Conservation (phyloP, 1,140 invertebrate genomes). For the Polyergus mexicanus region DNA sequence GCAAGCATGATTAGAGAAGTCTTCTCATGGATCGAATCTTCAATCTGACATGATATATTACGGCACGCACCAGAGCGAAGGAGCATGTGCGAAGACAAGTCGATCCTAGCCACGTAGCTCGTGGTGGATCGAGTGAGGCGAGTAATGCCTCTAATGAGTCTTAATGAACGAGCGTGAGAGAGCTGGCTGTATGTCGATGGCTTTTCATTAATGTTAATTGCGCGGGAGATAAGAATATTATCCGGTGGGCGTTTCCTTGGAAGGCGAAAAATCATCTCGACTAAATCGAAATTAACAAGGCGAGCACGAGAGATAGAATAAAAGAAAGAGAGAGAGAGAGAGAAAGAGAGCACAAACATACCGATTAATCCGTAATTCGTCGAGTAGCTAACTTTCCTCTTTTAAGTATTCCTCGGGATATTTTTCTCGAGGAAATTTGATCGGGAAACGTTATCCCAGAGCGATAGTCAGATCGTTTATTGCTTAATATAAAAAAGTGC, state of each 20-base stretch:
- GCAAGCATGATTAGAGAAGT: slow-evolving; percentile 29
- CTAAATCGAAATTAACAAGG: slow-evolving; percentile 47
- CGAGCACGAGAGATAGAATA: not conserved
- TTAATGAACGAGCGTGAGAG: slow-evolving; percentile 76
- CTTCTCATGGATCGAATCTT: slow-evolving; percentile 2
- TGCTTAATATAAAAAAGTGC: not conserved
- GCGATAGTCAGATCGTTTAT: not conserved
- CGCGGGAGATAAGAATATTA: slow-evolving; percentile 50
- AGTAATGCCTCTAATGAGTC: slow-evolving; percentile 66
- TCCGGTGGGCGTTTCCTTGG: not conserved
- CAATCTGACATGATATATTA: slow-evolving; percentile 67
- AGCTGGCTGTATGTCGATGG: slow-evolving; percentile 48
- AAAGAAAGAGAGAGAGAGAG: not conserved
- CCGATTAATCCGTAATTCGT: slow-evolving; percentile 20
- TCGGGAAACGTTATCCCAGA: not conserved
- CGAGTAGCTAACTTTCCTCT: slow-evolving; percentile 1
- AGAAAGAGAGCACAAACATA: not conserved
- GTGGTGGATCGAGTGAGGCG: slow-evolving; percentile 65
- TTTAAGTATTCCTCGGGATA: not conserved
- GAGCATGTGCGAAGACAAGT: slow-evolving; percentile 26
- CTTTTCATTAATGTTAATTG: slow-evolving; percentile 66
- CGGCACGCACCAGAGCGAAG: slow-evolving; percentile 1
- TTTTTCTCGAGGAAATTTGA: slow-evolving; percentile 14
- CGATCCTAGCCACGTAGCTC: slow-evolving; percentile 40
- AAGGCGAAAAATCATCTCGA: slow-evolving; percentile 39